Evolutionary conservation across 2,888 invertebrate species (phyloP), one percentile per base, ranked within the genome.

Genomic region (Caradrina kadenii): DNA sequence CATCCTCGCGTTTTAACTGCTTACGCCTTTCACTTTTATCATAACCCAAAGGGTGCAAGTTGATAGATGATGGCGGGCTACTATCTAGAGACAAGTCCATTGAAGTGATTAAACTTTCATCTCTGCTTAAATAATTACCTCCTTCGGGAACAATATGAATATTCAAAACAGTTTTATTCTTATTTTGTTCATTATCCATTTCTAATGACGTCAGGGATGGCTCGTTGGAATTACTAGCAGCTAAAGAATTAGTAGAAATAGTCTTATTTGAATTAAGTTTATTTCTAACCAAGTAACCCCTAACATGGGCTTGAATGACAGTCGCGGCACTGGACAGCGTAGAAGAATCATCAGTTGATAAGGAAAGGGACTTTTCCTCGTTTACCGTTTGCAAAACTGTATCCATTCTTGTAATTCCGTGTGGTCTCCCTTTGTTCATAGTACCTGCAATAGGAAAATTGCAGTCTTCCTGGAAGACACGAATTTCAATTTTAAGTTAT

Each of bases 221-320:
- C 62, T 88, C 92, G 65, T 93, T 90, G 8, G 94, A 94, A 85
- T 93, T 93, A 21, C 76, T 79, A 52, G 81, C 79, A 54, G 91
- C 86, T 67, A 93, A 83, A 21, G 95, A 94, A 82, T 89, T 91
- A 31, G 88, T 90, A 48, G 94, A 94, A n/a, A 84, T 78, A 0
- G 93, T 93, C 91, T 93, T 96, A 72, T 92, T 92, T 50, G 91
- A 90, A 81, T 93, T 91, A n/a, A 94, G 82, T 84, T 93, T 93
- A 87, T 96, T 96, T 69, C 97, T 93, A 49, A 97, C 97, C 85
- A 97, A 95, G 87, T 96, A 97, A 2, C 97, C 97, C 73, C 97
- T 95, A 56, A 97, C 97, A 59, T 97, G 97, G 7, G 97, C 97
- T 91, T 97, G 97, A 80, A 97, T 97, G 83, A 96, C 96, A 4